phyloP scores from a whole-genome alignment of 1,140 invertebrate species.

The Drosophila simulans region DNA sequence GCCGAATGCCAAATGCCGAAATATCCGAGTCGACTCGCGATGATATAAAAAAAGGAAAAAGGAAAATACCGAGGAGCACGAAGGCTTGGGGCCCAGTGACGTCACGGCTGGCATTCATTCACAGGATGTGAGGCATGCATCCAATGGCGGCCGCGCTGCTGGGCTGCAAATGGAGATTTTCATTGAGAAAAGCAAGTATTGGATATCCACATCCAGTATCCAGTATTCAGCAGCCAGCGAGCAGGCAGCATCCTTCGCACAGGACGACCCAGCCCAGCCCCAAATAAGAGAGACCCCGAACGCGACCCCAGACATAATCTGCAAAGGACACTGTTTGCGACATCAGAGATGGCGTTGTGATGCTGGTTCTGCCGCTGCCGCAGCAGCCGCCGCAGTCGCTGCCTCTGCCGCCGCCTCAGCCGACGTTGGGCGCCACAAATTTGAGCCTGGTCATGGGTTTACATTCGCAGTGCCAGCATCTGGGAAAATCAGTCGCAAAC shows the following conservation, averaged over 20 bases:
- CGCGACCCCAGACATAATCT: slow-evolving; percentile 47
- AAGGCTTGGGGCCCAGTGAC: slow-evolving; percentile 64
- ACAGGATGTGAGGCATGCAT: slow-evolving; percentile 70
- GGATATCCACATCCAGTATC: background rate
- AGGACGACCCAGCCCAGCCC: slow-evolving; percentile 1
- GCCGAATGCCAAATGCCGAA: slow-evolving; percentile 42
- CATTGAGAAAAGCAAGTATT: slow-evolving; percentile 66
- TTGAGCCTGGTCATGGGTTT: slow-evolving; percentile 72
- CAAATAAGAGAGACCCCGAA: slow-evolving; percentile 12
- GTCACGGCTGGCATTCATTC: slow-evolving; percentile 84
- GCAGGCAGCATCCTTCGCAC: background rate
- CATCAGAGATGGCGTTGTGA: slow-evolving; percentile 41
- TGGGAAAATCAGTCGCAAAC: slow-evolving; percentile 76
- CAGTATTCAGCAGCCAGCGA: too few species aligned
- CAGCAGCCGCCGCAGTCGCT: slow-evolving; percentile 5
- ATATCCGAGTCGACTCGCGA: background rate
- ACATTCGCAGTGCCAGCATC: slow-evolving; percentile 70
- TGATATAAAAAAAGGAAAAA: background rate
- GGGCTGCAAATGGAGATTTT: slow-evolving; percentile 42
- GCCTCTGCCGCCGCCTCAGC: background rate
- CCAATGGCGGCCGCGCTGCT: slow-evolving; percentile 33
- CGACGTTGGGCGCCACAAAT: slow-evolving; percentile 39
- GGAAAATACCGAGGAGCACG: slow-evolving; percentile 7
- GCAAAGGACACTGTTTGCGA: slow-evolving; percentile 70
- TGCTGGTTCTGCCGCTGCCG: background rate